Base-by-base conservation (phyloP, 2,113 vertebrate species). In the Benitochromis conjunctus region DNA sequence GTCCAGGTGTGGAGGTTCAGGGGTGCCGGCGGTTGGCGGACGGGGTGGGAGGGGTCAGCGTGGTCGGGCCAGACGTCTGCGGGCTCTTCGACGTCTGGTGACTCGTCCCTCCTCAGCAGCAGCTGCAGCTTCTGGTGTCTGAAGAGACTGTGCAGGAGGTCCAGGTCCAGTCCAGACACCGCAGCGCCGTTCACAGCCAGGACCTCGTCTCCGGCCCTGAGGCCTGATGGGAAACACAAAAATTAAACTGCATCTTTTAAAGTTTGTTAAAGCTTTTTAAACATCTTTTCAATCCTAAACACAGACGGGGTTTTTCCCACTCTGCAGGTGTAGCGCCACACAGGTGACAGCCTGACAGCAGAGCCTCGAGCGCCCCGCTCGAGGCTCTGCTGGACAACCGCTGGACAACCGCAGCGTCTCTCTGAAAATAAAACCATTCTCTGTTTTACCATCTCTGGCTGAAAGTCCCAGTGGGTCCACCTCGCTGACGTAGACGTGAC, bases 131-230 rank as follows among this genome's bases (percentile, higher is more conserved):
- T 97, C 91, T 94, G 97, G 87, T 97, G 96, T 1, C 94, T 96
- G 94, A 99, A 99, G 83, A 97, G 69, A 48, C 94, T 92, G 87
- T 98, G 97, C 95, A 98, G 97, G 91, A 97, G 96, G 79, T 95
- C 96, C 46, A 98, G 96, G 89, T 98, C 96, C 77, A 99, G 96
- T 16, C 96, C 91, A 29, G 96, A 96, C 36, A 98, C 95, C 1
- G 94, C 86, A 69, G 96, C 93, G 41, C 97, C 97, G 78, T 98
- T 98, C 86, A 98, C 96, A 57, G 92, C 95, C 92, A 97, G 82
- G 80, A 99, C 97, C 94, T 98, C 97, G 79, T 97, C 98, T 82
- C 97, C 97, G n/a, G 96, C 96, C 93, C 95, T 94, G 86, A 99
- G 93, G n/a, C 97, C 98, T 99, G 94, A 84, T 82, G 88, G 83